These are phyloP conservation scores for Metellina segmentata DNA, from an alignment of 2,888 invertebrate species.

Conservation along the genomic window DNA sequence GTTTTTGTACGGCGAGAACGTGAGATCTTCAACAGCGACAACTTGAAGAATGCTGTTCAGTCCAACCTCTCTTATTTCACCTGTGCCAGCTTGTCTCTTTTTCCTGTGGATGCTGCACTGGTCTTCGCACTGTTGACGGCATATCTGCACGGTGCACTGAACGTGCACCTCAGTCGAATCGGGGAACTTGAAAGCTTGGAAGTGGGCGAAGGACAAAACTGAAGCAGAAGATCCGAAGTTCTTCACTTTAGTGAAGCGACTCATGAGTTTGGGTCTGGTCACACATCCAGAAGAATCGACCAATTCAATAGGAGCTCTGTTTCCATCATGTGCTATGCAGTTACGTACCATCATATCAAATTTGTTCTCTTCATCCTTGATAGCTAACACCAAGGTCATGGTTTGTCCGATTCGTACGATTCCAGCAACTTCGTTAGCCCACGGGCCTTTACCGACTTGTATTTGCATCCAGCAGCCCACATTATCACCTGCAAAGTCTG, in stretches of 20 bases:
- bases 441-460: slow-evolving; percentile 86
- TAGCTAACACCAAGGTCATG: slow-evolving; percentile 98
- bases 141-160: slow-evolving; percentile 96
- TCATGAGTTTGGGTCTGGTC: slow-evolving; percentile 94
- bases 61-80: slow-evolving; percentile 78
- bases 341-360: slow-evolving; percentile 97
- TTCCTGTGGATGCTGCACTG: slow-evolving; percentile 80
- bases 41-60: slow-evolving; percentile 82
- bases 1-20: slow-evolving; percentile 82
- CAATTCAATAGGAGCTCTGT: slow-evolving; percentile 94
- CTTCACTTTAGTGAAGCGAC: slow-evolving; percentile 95
- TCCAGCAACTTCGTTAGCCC: slow-evolving; percentile 96
- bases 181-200: slow-evolving; percentile 97
- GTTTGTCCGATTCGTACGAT: slow-evolving; percentile 96
- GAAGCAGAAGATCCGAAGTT: slow-evolving; percentile 96
- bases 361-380: slow-evolving; percentile 96
- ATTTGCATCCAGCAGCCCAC: slow-evolving; percentile 99
- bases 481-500: slow-evolving; percentile 96
- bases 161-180: slow-evolving; percentile 98
- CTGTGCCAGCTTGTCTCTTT: slow-evolving; percentile 60
- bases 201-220: slow-evolving; percentile 94
- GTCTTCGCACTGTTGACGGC: slow-evolving; percentile 94
- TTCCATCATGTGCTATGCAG: slow-evolving; percentile 96
- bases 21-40: slow-evolving; percentile 93
- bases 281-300: slow-evolving; percentile 96